These are phyloP conservation scores for Barnardius zonarius DNA, from an alignment of 2,113 vertebrate genomes.

Conservation along the genomic window DNA sequence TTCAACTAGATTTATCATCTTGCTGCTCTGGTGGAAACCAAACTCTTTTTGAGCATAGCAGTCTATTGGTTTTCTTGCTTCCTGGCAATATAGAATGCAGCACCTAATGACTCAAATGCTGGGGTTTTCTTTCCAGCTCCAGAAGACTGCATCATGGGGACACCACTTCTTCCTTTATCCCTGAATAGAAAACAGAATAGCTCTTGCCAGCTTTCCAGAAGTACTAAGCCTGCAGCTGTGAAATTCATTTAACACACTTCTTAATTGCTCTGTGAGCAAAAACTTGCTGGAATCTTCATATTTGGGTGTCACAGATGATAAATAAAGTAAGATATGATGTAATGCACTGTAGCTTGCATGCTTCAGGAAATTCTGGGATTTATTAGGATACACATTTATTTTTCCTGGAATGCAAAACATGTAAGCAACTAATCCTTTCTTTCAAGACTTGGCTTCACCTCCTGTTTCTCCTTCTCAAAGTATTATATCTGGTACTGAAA, in stretches of 20 bases:
- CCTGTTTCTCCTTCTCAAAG: not conserved
- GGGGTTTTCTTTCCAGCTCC: constrained; percentile 2
- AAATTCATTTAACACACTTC: constrained; percentile 20
- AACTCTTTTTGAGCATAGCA: not conserved
- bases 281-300: constrained; percentile 27
- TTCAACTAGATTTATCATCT: not conserved
- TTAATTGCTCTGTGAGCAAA: constrained; percentile 3
- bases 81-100: constrained; percentile 76
- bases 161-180: constrained; percentile 50
- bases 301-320: not conserved
- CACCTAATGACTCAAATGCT: constrained; percentile 55
- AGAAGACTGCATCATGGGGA: constrained; percentile 16
- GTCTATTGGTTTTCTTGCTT: constrained; percentile 46
- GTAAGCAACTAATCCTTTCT: constrained; percentile 17
- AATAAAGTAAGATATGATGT: constrained; percentile 41
- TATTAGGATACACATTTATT: constrained; percentile 37
- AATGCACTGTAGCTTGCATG: constrained; percentile 7
- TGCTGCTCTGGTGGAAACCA: not conserved
- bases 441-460: not conserved
- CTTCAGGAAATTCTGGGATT: constrained; percentile 51
- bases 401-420: constrained; percentile 66
- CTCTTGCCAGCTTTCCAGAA: not conserved
- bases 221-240: constrained; percentile 12
- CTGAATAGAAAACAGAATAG: not conserved
- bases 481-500: not conserved